phyloP scores from a whole-genome alignment of 2,797 vertebrate genomes.

The Gallinago stenura region DNA sequence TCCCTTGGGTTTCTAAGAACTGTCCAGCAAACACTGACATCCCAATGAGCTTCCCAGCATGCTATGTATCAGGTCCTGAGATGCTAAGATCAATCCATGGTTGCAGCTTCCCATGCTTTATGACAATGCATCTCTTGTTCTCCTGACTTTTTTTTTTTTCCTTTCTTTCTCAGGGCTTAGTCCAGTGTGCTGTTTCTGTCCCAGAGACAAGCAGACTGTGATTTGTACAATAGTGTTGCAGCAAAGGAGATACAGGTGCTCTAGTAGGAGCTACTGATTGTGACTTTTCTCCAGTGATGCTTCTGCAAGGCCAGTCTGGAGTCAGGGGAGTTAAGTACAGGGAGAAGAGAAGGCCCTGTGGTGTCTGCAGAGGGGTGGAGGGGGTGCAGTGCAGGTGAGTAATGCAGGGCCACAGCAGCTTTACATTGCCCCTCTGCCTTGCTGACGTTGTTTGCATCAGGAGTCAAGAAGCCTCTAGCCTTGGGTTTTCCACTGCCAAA shows the following conservation, averaged over 20 bases:
- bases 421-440: neutral
- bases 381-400: neutral
- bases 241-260: neutral
- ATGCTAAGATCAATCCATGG: neutral
- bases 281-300: neutral
- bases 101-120: neutral
- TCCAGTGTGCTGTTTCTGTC: neutral
- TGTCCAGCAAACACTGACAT: neutral
- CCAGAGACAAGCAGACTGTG: neutral
- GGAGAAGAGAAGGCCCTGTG: neutral
- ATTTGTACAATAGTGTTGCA: neutral
- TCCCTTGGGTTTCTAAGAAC: neutral
- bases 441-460: neutral
- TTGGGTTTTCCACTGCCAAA: neutral
- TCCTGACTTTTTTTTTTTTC: neutral
- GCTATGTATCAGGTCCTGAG: neutral
- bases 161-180: neutral
- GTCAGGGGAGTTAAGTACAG: neutral
- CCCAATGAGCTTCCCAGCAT: neutral
- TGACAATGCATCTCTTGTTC: neutral
- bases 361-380: neutral
- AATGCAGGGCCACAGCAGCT: neutral
- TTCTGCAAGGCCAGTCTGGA: neutral
- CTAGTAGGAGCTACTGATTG: neutral
- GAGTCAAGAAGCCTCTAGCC: neutral